A percentile compares a stretch with the other conserved stretches of the same genome.
Conservation (phyloP, 2,113 vertebrate genomes). For the Ochotona princeps region DNA sequence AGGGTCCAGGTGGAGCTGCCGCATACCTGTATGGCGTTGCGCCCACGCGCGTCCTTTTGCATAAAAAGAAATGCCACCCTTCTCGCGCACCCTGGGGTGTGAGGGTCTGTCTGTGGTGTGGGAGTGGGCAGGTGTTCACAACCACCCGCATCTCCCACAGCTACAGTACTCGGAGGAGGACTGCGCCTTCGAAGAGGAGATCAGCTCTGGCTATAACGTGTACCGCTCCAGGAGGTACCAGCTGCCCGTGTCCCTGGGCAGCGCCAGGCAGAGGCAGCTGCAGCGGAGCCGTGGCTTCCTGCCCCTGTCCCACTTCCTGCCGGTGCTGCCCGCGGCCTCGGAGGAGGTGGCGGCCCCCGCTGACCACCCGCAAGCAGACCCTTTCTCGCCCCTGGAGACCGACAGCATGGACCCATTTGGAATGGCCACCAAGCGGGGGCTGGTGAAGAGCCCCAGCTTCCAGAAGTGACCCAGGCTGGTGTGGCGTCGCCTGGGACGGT, state of each 20-base stretch:
- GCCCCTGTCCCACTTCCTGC: conserved; percentile 92
- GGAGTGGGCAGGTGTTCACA: neutral
- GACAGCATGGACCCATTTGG: conserved; percentile 93
- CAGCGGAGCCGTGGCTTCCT: conserved; percentile 85
- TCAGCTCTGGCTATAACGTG: conserved; percentile 92
- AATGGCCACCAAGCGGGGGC: conserved; percentile 86
- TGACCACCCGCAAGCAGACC: conserved; percentile 65
- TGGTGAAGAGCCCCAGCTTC: conserved; percentile 93
- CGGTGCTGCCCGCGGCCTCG: conserved; percentile 85
- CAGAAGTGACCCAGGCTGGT: conserved; percentile 86
- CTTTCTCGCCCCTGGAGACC: conserved; percentile 78
- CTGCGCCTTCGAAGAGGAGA: conserved; percentile 94
- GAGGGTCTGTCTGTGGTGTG: too few relatives aligned
- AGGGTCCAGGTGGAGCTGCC: neutral
- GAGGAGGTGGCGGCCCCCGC: conserved; percentile 59
- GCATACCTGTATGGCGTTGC: too few relatives aligned
- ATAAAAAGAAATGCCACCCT: too few relatives aligned
- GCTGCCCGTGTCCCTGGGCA: conserved; percentile 90
- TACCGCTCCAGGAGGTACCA: conserved; percentile 90
- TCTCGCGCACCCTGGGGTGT: too few relatives aligned
- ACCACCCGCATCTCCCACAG: conserved; percentile 80
- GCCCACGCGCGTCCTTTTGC: too few relatives aligned
- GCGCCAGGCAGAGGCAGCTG: conserved; percentile 87
- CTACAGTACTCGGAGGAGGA: conserved; percentile 89
- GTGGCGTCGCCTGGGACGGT: too few relatives aligned